A percentile compares a stretch with the other conserved stretches of the same genome.
Conservation (phyloP, 2,797 vertebrate genomes). For the Helostoma temminkii region DNA sequence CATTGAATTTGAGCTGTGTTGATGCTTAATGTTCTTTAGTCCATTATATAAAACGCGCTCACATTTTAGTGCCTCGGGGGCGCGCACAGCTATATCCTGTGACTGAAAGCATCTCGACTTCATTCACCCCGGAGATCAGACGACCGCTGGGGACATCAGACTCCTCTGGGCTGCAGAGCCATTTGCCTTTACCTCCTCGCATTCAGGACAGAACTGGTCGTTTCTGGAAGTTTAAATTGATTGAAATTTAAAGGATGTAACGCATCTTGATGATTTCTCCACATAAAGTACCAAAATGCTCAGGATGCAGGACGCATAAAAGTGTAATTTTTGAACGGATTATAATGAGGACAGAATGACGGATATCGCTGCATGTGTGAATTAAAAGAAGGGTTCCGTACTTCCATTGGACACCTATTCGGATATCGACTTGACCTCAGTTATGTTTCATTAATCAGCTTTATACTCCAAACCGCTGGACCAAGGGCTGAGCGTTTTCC, state of each 20-base stretch:
- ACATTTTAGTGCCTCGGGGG: constrained; percentile 25
- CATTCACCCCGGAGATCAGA: constrained; percentile 68
- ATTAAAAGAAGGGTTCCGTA: neutral
- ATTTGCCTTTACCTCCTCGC: neutral
- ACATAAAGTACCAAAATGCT: constrained; percentile 2
- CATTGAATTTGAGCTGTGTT: neutral
- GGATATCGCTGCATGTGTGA: constrained; percentile 30
- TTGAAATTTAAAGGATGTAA: neutral
- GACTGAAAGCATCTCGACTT: constrained; percentile 59
- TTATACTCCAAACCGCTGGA: neutral
- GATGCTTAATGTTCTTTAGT: neutral
- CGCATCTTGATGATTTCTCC: neutral
- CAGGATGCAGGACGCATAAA: neutral
- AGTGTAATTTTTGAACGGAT: constrained; percentile 21
- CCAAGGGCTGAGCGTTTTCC: neutral
- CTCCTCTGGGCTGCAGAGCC: constrained; percentile 11
- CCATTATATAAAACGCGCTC: constrained; percentile 57
- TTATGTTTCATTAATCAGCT: neutral
- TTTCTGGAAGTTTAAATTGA: neutral
- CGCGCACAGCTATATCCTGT: constrained; percentile 71
- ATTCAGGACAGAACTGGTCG: neutral
- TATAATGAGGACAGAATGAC: constrained; percentile 22
- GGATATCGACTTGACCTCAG: constrained; percentile 11
- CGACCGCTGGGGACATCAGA: constrained; percentile 8
- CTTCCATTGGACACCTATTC: constrained; percentile 33